A percentile compares a stretch with the other conserved stretches of the same genome.
These are phyloP conservation scores for Sylvia atricapilla DNA, from an alignment of 2,113 vertebrate genomes.

Conservation along the genomic window DNA sequence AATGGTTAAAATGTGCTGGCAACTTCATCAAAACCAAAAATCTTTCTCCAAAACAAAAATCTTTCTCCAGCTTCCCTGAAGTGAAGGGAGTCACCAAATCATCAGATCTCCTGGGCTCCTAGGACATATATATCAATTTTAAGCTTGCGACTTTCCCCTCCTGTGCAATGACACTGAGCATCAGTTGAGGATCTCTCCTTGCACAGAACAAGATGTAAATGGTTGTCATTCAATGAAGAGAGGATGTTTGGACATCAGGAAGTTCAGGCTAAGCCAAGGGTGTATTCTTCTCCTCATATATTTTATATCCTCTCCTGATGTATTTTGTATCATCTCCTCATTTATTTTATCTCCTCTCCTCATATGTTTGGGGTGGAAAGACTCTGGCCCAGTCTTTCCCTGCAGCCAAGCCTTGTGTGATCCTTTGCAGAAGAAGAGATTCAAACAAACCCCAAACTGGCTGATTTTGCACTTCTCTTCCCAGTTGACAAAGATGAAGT, in stretches of 20 bases:
- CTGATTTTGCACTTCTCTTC: neutral
- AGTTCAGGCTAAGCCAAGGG: neutral
- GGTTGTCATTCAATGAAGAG: neutral
- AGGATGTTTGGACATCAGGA: neutral
- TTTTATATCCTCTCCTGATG: neutral
- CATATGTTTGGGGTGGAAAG: neutral
- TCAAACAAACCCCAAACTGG: neutral
- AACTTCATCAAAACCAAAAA: neutral
- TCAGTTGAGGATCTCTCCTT: neutral
- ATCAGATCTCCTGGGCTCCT: neutral
- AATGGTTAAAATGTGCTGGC: neutral
- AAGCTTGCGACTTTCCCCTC: neutral
- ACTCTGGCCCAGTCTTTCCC: neutral
- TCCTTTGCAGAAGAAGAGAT: neutral
- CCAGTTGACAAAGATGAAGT: neutral
- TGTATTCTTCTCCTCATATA: neutral
- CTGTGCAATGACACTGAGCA: neutral
- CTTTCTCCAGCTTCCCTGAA: neutral
- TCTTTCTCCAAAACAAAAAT: too few relatives aligned
- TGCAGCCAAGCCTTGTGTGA: neutral
- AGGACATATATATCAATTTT: neutral
- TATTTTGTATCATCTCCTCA: neutral
- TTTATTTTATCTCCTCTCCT: neutral
- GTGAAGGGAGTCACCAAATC: neutral
- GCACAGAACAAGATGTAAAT: neutral